A percentile compares a stretch with the other conserved stretches of the same genome.
Conservation (phyloP, 2,797 vertebrate genomes). For the Eurystomus glaucurus region DNA sequence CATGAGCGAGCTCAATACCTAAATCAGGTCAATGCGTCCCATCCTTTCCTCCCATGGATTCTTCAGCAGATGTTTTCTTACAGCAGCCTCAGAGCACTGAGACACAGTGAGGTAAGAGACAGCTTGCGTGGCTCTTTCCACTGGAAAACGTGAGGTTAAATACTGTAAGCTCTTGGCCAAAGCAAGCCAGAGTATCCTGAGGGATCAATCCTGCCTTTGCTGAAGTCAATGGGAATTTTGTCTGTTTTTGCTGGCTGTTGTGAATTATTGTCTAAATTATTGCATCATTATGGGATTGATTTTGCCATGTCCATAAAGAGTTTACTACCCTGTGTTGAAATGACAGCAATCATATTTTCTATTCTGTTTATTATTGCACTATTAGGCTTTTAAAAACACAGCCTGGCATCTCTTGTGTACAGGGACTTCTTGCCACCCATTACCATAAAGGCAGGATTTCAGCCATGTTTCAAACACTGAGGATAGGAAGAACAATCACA, state of each 20-base stretch:
- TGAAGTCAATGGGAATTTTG: neutral
- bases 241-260: constrained; percentile 17
- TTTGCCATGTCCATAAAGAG: neutral
- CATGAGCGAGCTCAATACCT: fast-evolving
- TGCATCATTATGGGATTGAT: constrained; percentile 3
- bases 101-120: neutral
- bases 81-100: neutral
- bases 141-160: neutral
- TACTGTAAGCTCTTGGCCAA: neutral
- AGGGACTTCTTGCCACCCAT: neutral
- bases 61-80: neutral
- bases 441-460: neutral
- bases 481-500: neutral
- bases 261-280: neutral
- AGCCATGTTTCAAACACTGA: neutral
- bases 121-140: neutral
- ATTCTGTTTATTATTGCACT: neutral
- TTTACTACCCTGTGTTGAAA: neutral
- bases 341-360: neutral
- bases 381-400: neutral
- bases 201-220: neutral
- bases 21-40: neutral
- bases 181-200: neutral
- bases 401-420: neutral
- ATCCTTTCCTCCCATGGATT: neutral